Conservation (phyloP, 2,888 invertebrate species). For the Troides helena region DNA sequence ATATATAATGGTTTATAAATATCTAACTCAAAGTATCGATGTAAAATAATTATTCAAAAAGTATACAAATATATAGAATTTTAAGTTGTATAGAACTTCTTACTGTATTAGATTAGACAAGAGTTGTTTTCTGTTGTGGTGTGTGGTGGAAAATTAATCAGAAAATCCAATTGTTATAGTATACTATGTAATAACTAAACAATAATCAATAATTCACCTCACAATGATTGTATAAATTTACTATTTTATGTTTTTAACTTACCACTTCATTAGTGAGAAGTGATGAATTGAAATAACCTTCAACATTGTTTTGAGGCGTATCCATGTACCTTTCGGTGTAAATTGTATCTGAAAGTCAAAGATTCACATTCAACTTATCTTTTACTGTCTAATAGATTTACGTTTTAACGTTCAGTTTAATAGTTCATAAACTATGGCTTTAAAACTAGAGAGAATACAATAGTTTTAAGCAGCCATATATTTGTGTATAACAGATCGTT, state of each 20-base stretch:
- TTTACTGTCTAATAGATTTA: background rate
- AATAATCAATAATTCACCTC: background rate
- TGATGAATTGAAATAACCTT: slow-evolving; percentile 88
- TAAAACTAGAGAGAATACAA: background rate
- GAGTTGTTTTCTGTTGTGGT: too few relatives aligned
- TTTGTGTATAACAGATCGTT: too few relatives aligned
- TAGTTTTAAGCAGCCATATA: background rate
- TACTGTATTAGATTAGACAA: too few relatives aligned
- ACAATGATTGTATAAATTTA: background rate
- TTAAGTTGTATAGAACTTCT: too few relatives aligned
- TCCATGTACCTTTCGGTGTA: slow-evolving; percentile 99
- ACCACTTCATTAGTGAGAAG: slow-evolving; percentile 82
- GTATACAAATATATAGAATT: too few relatives aligned
- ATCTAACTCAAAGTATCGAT: background rate
- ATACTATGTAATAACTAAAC: too few relatives aligned
- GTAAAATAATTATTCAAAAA: too few relatives aligned
- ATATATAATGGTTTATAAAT: background rate
- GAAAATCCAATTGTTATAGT: too few relatives aligned
- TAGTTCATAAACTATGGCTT: background rate
- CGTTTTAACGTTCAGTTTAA: background rate
- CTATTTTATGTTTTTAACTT: slow-evolving; percentile 35
- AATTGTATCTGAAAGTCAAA: slow-evolving; percentile 88
- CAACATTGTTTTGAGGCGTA: slow-evolving; percentile 87
- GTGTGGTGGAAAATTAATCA: too few relatives aligned
- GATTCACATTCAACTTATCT: background rate